phyloP scores from a whole-genome alignment of 1,140 invertebrate species.

The Spodoptera frugiperda region DNA sequence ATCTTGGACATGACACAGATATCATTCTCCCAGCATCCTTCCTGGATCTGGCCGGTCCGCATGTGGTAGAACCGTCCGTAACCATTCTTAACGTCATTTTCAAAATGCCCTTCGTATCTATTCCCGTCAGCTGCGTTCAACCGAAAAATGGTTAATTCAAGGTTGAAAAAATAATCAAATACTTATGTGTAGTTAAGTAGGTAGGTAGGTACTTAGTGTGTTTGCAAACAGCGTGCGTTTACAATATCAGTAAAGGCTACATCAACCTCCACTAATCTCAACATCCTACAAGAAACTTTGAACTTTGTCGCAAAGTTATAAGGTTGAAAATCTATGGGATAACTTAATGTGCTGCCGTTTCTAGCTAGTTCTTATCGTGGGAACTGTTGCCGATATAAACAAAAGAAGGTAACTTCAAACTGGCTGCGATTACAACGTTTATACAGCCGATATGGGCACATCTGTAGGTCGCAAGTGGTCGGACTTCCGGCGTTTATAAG shows the following conservation, averaged over 20 bases:
- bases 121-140: conserved; percentile 85
- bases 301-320: no score
- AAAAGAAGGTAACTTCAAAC: conserved; percentile 23
- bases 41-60: conserved; percentile 87
- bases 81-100: conserved; percentile 86
- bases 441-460: background rate
- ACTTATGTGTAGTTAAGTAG: background rate
- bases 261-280: no score
- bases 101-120: conserved; percentile 88
- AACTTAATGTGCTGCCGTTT: no score
- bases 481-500: conserved; percentile 1
- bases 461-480: conserved; percentile 27
- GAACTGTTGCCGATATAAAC: conserved; percentile 7
- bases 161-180: background rate
- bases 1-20: conserved; percentile 85
- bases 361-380: conserved; percentile 26
- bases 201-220: background rate
- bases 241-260: no score
- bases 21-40: conserved; percentile 86
- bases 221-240: background rate
- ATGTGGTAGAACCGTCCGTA: conserved; percentile 88
- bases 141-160: background rate
- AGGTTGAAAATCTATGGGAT: no score
- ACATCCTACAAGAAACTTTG: no score
- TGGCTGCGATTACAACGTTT: background rate